These are phyloP conservation scores for Diarsia dahlii DNA, from an alignment of 2,888 invertebrate species.

Conservation along the genomic window DNA sequence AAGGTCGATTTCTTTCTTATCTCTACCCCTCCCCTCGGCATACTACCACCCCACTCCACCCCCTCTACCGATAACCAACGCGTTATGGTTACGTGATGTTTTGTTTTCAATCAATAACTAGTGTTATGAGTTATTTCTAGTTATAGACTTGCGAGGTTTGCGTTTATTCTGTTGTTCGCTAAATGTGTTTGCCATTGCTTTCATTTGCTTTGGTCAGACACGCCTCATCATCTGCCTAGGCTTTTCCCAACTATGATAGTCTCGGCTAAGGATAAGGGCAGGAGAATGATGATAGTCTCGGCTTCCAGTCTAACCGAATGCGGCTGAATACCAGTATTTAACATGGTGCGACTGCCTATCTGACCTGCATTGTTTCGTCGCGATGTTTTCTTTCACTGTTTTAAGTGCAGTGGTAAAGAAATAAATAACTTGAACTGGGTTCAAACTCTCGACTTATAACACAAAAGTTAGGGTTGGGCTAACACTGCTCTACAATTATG, in stretches of 20 bases:
- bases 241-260: too few relatives aligned
- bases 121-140: slow-evolving; percentile 61
- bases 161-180: slow-evolving; percentile 29
- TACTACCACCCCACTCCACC: slow-evolving; percentile 60
- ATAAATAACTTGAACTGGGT: background rate
- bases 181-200: background rate
- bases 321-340: too few relatives aligned
- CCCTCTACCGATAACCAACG: slow-evolving; percentile 72
- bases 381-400: background rate
- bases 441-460: background rate
- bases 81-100: slow-evolving; percentile 66
- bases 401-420: background rate
- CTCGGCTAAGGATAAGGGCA: too few relatives aligned
- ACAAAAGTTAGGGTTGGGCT: too few relatives aligned
- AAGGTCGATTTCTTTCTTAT: slow-evolving; percentile 80
- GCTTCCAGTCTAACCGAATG: too few relatives aligned
- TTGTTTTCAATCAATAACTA: slow-evolving; percentile 74
- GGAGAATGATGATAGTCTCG: too few relatives aligned
- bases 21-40: slow-evolving; percentile 65
- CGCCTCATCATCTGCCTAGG: too few relatives aligned
- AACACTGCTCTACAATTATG: too few relatives aligned
- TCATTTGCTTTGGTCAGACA: background rate
- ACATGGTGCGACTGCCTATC: too few relatives aligned
- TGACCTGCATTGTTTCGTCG: background rate
- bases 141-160: slow-evolving; percentile 35